phyloP scores from a whole-genome alignment of 1,140 invertebrate species.

The Papilio helenus region DNA sequence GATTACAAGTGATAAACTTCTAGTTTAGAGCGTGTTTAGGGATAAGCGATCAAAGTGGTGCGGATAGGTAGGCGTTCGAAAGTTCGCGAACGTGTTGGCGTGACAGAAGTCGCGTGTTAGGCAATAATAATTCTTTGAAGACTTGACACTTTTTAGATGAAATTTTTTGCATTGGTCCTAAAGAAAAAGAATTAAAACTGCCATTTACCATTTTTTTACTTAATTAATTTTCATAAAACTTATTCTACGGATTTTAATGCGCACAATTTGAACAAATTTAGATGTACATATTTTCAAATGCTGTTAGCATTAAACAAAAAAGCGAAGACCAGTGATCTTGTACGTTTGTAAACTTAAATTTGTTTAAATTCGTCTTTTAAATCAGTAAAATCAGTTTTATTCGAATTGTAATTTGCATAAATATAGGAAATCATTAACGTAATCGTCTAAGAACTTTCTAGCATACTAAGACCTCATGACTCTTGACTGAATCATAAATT shows the following conservation, averaged over 20 bases:
- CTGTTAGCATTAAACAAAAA: not conserved
- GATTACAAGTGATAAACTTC: conserved; percentile 81
- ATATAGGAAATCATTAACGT: conserved; percentile 40
- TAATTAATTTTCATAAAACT: conserved; percentile 16
- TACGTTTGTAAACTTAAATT: not conserved
- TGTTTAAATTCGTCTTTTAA: conserved; percentile 8
- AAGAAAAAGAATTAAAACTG: conserved; percentile 71
- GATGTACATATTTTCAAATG: not conserved
- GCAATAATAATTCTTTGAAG: conserved; percentile 73
- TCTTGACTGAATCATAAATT: conserved; percentile 34
- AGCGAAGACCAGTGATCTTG: not conserved
- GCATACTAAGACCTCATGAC: not conserved
- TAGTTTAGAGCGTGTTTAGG: conserved; percentile 77
- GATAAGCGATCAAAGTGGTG: conserved; percentile 72
- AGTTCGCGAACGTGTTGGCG: conserved; percentile 22
- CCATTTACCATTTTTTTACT: conserved; percentile 70
- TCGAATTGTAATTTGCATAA: not conserved
- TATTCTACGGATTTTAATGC: conserved; percentile 13
- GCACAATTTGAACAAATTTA: not conserved
- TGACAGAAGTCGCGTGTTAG: conserved; percentile 50
- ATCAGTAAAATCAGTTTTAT: conserved; percentile 8
- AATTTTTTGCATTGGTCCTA: conserved; percentile 76
- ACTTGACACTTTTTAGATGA: conserved; percentile 79
- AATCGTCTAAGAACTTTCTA: conserved; percentile 52
- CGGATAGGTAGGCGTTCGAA: conserved; percentile 67